Percentiles rank a stretch among this genome's conserved stretches.
phyloP scores from a whole-genome alignment of 2,888 invertebrate species.

The Hyposoter didymator region DNA sequence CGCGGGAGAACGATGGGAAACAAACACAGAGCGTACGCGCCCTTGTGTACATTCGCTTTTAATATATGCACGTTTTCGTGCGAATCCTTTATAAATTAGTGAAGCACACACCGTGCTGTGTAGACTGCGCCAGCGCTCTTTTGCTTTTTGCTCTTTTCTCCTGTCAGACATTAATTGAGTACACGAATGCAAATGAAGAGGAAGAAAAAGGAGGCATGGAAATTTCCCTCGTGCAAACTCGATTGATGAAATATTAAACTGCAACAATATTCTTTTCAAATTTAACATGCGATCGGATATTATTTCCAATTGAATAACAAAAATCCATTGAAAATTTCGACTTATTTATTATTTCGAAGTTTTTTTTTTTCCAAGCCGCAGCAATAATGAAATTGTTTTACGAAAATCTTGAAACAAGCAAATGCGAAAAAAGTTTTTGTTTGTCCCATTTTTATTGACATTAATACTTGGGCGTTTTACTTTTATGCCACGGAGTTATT shows the following conservation, averaged over 20 bases:
- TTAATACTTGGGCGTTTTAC: conserved; percentile 1
- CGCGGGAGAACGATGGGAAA: conserved; percentile 16
- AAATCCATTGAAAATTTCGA: background rate
- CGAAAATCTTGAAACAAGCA: background rate
- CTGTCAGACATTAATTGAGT: conserved; percentile 32
- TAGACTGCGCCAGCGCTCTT: conserved; percentile 48
- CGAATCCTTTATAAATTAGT: conserved; percentile 58
- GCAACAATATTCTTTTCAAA: background rate
- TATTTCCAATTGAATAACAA: background rate
- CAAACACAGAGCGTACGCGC: conserved; percentile 39
- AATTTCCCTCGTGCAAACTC: background rate
- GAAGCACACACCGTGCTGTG: conserved; percentile 22
- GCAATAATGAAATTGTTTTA: background rate
- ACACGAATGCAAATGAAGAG: conserved; percentile 17
- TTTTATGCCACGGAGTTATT: conserved; percentile 24
- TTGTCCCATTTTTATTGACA: background rate
- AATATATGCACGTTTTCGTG: conserved; percentile 50
- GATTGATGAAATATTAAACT: background rate
- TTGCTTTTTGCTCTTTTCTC: conserved; percentile 38
- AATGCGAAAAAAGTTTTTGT: background rate
- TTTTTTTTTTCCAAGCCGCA: background rate
- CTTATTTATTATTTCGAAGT: background rate
- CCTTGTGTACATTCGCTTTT: conserved; percentile 49
- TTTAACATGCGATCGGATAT: background rate
- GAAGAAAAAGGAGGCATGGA: background rate